Evolutionary conservation across 2,888 invertebrate species (phyloP), one percentile per base, ranked within the genome.

Genomic region (Ellobium chinense): DNA sequence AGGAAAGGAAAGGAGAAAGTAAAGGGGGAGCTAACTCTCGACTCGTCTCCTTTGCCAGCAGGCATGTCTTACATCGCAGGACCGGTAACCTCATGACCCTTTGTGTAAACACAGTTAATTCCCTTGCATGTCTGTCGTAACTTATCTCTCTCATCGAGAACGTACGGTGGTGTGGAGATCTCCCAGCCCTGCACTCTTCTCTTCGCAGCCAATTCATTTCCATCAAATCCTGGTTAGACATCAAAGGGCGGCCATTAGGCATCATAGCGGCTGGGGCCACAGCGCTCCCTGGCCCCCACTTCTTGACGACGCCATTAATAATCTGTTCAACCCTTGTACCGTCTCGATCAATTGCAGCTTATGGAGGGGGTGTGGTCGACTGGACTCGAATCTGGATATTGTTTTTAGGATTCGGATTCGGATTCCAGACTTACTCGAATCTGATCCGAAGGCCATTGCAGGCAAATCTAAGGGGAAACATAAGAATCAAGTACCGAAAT

Each of bases 191-290:
- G 69, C 24, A 14, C 36, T 37, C 60, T 18, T 77, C 77, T 68
- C 60, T 77, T 77, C 58, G 60, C 77, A 77, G 77, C 36, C 77
- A 77, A 77, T 77, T 77, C 77, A 69, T 77, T 77, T 58, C 69
- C 77, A 77, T 77, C 68, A 77, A 69, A 69, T 31, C 37, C 68
- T 60, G 34, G 68, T 69, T 60, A 29, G 29, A 56, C 58, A 69
- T 77, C 77, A 77, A 77, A 77, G 77, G 39, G 12, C 27, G 34
- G 24, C 65, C 65, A 66, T 76, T 76, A 76, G 63, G 21, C 27
- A 54, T 46, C 24, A 3, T 46, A 66, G 56, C 66, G 21, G n/a
- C 34, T n/a, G 73, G 37, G 34, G n/a, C 37, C 37, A 36, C 37
- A 24, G 58, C 5, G 73, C 18, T 46, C 9, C 29, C 21, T 1